Evolutionary conservation across 2,888 invertebrate genomes (phyloP).

Genomic region (Drosophila acutilabella): DNA sequence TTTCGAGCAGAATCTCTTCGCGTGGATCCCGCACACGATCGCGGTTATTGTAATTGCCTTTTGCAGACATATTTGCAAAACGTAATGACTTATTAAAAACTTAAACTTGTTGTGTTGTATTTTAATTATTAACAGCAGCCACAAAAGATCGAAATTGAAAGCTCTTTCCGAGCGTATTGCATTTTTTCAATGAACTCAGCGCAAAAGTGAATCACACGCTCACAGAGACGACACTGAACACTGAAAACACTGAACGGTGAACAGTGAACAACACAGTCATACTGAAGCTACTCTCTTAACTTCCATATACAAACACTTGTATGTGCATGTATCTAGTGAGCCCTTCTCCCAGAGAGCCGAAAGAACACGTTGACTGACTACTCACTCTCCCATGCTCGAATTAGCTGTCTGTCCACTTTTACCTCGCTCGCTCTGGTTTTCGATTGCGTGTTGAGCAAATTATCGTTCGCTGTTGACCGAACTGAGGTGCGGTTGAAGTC

Average conservation of each 20-base stretch:
- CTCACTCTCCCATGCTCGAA: conserved; percentile 2
- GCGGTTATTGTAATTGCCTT: conserved; percentile 76
- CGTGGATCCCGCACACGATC: conserved; percentile 84
- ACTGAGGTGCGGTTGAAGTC: conserved; percentile 53
- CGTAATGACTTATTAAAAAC: conserved; percentile 30
- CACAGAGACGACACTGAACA: conserved; percentile 33
- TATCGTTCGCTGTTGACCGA: conserved; percentile 12
- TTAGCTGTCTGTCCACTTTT: conserved; percentile 9
- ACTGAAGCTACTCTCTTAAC: conserved; percentile 33
- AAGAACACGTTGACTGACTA: conserved; percentile 9
- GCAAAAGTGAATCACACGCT: conserved; percentile 50
- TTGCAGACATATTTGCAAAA: conserved; percentile 69
- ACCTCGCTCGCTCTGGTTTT: neutral
- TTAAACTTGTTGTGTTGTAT: conserved; percentile 1
- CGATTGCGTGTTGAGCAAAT: conserved; percentile 20
- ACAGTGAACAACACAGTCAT: conserved; percentile 5
- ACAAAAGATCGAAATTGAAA: conserved; percentile 27
- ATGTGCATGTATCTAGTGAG: conserved; percentile 45
- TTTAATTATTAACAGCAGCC: conserved; percentile 14
- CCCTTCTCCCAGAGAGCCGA: conserved; percentile 43
- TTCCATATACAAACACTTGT: neutral
- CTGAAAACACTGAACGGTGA: conserved; percentile 7
- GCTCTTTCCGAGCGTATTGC: conserved; percentile 27
- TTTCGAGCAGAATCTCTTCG: conserved; percentile 85
- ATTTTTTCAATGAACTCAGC: conserved; percentile 38